Evolutionary conservation across 2,888 invertebrate genomes (phyloP).

Genomic region (Calameuta pallipes): DNA sequence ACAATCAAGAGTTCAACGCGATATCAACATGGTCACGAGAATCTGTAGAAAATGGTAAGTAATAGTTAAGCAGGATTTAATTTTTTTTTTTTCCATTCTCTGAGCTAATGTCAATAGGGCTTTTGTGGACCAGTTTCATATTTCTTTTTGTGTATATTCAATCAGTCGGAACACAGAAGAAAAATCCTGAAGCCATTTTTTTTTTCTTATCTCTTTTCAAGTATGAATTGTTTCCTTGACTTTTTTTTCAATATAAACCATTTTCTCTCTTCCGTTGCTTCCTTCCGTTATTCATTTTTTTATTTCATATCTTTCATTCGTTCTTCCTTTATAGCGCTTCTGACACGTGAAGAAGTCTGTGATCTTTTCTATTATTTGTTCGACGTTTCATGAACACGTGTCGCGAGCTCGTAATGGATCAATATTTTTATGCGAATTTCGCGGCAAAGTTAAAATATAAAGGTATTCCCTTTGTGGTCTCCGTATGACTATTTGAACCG

Average conservation of each 20-base stretch:
- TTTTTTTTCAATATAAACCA: constrained; percentile 14
- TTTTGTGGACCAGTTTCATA: not conserved
- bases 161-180: not conserved
- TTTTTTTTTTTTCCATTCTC: not conserved
- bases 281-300: constrained; percentile 11
- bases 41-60: not conserved
- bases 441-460: not conserved
- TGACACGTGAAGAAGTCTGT: not conserved
- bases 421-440: not conserved
- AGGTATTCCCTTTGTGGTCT: not conserved
- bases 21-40: not conserved
- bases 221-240: constrained; percentile 10
- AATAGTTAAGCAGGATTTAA: not conserved
- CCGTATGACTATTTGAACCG: not conserved
- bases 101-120: not conserved
- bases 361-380: not conserved
- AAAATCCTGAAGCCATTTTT: not conserved
- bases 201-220: not conserved
- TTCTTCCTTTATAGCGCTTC: constrained; percentile 11
- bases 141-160: not conserved
- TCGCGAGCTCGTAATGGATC: not conserved
- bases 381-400: not conserved
- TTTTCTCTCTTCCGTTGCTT: not conserved
- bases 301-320: constrained; percentile 10
- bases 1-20: not conserved